Evolutionary conservation across 2,888 invertebrate species (phyloP).

Genomic region (Cryptophagus acutangulus): DNA sequence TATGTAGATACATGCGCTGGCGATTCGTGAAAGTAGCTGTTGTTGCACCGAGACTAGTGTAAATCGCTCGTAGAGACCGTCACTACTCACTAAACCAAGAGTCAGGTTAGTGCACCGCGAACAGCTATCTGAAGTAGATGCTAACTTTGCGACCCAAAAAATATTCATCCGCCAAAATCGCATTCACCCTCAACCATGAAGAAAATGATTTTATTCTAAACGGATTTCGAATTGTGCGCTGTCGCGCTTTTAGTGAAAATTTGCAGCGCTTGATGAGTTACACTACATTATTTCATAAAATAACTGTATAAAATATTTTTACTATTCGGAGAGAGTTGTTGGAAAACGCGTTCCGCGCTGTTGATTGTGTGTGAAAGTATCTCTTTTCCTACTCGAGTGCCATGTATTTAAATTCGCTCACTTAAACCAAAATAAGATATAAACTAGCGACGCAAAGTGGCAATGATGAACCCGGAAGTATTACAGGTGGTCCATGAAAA

Average conservation of each 20-base stretch:
- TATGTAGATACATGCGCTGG: constrained; percentile 13
- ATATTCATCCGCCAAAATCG: not conserved
- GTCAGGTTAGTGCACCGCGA: constrained; percentile 44
- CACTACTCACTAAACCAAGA: constrained; percentile 24
- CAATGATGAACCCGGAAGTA: constrained; percentile 40
- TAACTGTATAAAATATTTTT: no score
- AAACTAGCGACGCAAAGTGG: no score
- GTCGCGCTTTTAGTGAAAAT: not conserved
- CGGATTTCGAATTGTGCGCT: no score
- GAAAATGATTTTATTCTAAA: no score
- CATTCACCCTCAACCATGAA: no score
- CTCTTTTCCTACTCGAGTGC: no score
- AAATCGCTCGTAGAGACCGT: constrained; percentile 16
- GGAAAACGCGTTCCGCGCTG: constrained; percentile 38
- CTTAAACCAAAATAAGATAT: no score
- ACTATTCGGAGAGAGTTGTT: constrained; percentile 57
- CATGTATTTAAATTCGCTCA: constrained; percentile 13
- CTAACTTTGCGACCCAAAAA: constrained; percentile 4
- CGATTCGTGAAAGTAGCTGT: constrained; percentile 34
- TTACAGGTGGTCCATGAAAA: constrained; percentile 45
- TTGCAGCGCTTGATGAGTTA: constrained; percentile 48
- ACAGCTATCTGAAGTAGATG: constrained; percentile 23
- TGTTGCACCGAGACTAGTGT: constrained; percentile 26
- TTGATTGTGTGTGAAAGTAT: constrained; percentile 26
- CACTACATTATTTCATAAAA: no score